These are phyloP conservation scores for Callyntrura sp. DNA, from an alignment of 2,888 invertebrate genomes.

Conservation along the genomic window DNA sequence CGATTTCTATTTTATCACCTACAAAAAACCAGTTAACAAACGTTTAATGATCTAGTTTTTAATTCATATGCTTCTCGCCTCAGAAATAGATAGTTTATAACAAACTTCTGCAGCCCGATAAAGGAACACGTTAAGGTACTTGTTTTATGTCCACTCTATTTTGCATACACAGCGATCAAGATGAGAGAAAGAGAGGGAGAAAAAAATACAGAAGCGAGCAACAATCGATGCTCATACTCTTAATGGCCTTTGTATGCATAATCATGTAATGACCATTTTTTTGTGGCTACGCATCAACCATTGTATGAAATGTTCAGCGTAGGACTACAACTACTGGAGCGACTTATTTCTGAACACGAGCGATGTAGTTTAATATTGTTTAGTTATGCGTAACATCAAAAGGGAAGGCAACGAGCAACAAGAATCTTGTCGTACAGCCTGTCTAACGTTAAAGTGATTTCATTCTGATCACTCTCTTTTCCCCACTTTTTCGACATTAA, in stretches of 20 bases:
- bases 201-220: neutral
- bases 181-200: neutral
- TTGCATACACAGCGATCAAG: slow-evolving; percentile 45
- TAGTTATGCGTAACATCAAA: too few relatives aligned
- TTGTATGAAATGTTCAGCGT: slow-evolving; percentile 16
- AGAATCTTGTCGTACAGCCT: too few relatives aligned
- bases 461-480: neutral
- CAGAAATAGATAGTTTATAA: neutral
- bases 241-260: slow-evolving; percentile 45
- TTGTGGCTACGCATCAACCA: too few relatives aligned
- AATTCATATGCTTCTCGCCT: slow-evolving; percentile 25
- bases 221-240: slow-evolving; percentile 49
- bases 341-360: too few relatives aligned
- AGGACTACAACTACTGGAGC: neutral
- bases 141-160: slow-evolving; percentile 55
- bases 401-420: too few relatives aligned
- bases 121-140: neutral
- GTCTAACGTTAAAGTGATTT: too few relatives aligned
- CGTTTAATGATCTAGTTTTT: slow-evolving; percentile 75
- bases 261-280: slow-evolving; percentile 30
- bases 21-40: slow-evolving; percentile 74
- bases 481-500: slow-evolving; percentile 31
- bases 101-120: neutral
- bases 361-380: too few relatives aligned
- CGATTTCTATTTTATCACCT: slow-evolving; percentile 71